These are phyloP conservation scores for Pterophyllum scalare DNA, from an alignment of 2,113 vertebrate species.

Conservation along the genomic window DNA sequence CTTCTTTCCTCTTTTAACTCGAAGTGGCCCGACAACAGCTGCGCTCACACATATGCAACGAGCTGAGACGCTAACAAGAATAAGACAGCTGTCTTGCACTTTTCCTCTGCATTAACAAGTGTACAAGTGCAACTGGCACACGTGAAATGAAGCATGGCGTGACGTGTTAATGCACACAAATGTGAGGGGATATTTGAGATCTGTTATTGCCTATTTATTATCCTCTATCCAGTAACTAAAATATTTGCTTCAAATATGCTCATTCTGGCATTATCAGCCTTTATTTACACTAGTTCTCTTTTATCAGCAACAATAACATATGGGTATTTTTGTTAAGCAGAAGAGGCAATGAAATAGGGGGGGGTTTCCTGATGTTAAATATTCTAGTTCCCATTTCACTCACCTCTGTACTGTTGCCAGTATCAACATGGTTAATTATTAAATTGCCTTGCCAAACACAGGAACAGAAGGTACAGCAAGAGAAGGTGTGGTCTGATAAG, in stretches of 20 bases:
- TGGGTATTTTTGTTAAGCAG: constrained; percentile 15
- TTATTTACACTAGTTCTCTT: not conserved
- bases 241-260: not conserved
- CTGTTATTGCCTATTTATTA: not conserved
- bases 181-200: not conserved
- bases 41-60: constrained; percentile 65
- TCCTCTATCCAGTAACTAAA: not conserved
- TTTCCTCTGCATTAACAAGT: constrained; percentile 8
- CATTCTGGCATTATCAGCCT: not conserved
- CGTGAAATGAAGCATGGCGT: not conserved
- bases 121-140: not conserved
- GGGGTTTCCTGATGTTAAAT: constrained; percentile 66
- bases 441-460: constrained; percentile 21
- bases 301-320: not conserved
- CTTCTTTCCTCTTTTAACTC: constrained; percentile 83
- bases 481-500: constrained; percentile 3
- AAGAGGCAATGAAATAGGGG: constrained; percentile 35
- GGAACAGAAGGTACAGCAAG: not conserved
- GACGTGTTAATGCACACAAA: not conserved
- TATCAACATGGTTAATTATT: constrained; percentile 63
- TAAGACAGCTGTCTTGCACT: constrained; percentile 37
- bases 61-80: constrained; percentile 52
- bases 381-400: constrained; percentile 53
- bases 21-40: constrained; percentile 80
- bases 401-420: constrained; percentile 33